Percentiles rank a stretch among this genome's conserved stretches.
These are phyloP conservation scores for Catagonus wagneri DNA, from an alignment of 2,113 vertebrate species.

Conservation along the genomic window DNA sequence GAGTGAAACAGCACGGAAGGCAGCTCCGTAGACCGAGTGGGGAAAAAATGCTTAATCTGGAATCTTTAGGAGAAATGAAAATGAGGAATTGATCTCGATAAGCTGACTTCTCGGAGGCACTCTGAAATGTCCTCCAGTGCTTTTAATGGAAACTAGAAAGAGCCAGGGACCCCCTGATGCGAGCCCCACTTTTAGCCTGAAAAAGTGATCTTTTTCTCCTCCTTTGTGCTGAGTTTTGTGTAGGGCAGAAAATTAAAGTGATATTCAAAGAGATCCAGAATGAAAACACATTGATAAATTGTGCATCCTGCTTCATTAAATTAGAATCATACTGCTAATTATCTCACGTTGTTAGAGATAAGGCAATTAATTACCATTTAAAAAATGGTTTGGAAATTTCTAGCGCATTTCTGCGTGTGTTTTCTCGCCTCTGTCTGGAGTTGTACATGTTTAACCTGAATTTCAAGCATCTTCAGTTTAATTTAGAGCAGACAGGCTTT, in stretches of 20 bases:
- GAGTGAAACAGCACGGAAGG: conserved; percentile 57
- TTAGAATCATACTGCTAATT: conserved; percentile 82
- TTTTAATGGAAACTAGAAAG: conserved; percentile 67
- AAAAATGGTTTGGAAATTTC: conserved; percentile 76
- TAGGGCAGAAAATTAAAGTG: conserved; percentile 83
- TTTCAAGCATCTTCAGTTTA: neutral
- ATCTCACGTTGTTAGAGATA: conserved; percentile 79
- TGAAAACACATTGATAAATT: conserved; percentile 73
- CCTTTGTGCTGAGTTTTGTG: conserved; percentile 78
- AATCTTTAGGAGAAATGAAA: conserved; percentile 74
- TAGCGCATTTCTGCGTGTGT: conserved; percentile 70
- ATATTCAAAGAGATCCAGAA: conserved; percentile 81
- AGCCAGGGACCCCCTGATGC: conserved; percentile 17
- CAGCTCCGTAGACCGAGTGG: conserved; percentile 47
- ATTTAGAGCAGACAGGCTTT: neutral
- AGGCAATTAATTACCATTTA: conserved; percentile 58
- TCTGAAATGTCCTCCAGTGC: conserved; percentile 61
- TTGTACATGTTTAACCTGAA: conserved; percentile 30
- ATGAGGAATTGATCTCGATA: conserved; percentile 75
- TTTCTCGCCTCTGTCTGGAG: conserved; percentile 31
- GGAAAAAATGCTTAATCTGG: conserved; percentile 66
- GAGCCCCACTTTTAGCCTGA: conserved; percentile 69
- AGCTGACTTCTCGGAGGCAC: conserved; percentile 50
- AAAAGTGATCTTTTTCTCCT: conserved; percentile 78
- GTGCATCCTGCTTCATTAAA: conserved; percentile 80